Evolutionary conservation across 2,888 invertebrate genomes (phyloP).

Genomic region (Lordiphosa andalusiaca): DNA sequence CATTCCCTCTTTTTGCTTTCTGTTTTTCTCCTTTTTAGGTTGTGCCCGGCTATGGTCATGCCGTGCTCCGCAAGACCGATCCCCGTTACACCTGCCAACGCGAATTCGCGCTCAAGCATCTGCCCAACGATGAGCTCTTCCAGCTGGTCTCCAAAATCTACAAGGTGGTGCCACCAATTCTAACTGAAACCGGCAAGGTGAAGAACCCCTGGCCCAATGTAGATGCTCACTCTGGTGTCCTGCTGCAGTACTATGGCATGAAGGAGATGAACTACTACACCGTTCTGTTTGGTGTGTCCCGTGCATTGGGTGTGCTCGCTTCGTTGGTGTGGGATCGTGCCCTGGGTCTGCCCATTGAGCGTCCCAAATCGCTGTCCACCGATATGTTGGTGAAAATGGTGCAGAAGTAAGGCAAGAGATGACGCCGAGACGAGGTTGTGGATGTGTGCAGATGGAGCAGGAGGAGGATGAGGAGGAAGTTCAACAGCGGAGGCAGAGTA

Average conservation of each 20-base stretch:
- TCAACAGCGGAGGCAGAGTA: constrained; percentile 17
- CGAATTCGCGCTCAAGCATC: constrained; percentile 91
- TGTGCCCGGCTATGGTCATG: constrained; percentile 94
- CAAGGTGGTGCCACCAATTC: constrained; percentile 90
- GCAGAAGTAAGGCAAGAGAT: constrained; percentile 73
- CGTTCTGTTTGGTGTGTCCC: constrained; percentile 92
- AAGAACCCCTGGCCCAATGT: constrained; percentile 97
- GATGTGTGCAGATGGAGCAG: not conserved
- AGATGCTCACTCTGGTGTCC: constrained; percentile 93
- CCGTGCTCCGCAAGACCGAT: constrained; percentile 93
- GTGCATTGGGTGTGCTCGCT: constrained; percentile 90
- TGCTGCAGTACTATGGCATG: constrained; percentile 91
- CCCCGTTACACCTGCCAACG: constrained; percentile 90
- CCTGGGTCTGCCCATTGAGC: constrained; percentile 90
- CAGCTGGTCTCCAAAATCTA: constrained; percentile 89
- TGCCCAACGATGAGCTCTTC: constrained; percentile 91
- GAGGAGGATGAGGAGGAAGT: constrained; percentile 14
- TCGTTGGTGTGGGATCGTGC: constrained; percentile 91
- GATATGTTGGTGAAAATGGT: constrained; percentile 81
- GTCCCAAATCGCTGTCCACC: constrained; percentile 90
- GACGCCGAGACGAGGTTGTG: not conserved
- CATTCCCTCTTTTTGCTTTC: not conserved
- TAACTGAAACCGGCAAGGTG: constrained; percentile 91
- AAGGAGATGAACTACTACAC: constrained; percentile 96
- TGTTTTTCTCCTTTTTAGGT: constrained; percentile 80